phyloP scores from a whole-genome alignment of 2,113 vertebrate genomes.

The Bos javanicus region DNA sequence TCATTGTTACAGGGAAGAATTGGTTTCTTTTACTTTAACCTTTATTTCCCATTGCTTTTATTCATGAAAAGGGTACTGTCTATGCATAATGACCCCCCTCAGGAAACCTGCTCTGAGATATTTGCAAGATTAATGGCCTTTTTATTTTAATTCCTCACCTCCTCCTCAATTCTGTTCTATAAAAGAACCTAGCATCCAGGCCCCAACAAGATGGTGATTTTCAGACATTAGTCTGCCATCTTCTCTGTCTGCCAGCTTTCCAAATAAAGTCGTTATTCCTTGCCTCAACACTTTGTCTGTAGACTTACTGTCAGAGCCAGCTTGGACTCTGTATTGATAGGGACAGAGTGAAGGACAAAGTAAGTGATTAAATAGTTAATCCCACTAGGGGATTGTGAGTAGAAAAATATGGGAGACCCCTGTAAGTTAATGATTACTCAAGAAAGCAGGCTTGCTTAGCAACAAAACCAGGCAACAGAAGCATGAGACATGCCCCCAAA shows the following conservation, averaged over 20 bases:
- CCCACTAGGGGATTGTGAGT: not conserved
- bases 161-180: not conserved
- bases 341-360: not conserved
- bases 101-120: not conserved
- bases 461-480: not conserved
- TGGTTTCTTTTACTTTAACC: not conserved
- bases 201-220: not conserved
- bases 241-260: not conserved
- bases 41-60: not conserved
- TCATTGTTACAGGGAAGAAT: not conserved
- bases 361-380: not conserved
- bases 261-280: not conserved
- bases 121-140: not conserved
- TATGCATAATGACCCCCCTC: not conserved
- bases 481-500: not conserved
- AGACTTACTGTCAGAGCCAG: not conserved
- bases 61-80: not conserved
- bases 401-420: not conserved
- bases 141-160: not conserved
- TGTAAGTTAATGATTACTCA: not conserved
- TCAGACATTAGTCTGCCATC: not conserved
- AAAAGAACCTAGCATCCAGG: not conserved
- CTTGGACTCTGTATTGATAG: not conserved
- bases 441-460: not conserved
- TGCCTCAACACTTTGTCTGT: not conserved